phyloP scores from a whole-genome alignment of 2,113 vertebrate species.

The Microtus richardsoni region DNA sequence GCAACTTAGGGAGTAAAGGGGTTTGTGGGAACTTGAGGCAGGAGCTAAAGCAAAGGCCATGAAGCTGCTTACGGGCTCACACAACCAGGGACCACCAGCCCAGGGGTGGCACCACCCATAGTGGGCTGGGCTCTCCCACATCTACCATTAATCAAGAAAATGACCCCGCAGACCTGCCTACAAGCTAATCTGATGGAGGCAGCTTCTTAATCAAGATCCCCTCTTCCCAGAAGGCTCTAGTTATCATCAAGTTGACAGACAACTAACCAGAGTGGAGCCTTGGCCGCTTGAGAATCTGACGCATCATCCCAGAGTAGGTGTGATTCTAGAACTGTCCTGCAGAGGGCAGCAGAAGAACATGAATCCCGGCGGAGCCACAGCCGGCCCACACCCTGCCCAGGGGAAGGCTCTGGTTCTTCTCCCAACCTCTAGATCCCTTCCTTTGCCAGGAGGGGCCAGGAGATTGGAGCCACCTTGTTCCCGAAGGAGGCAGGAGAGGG shows the following conservation, averaged over 20 bases:
- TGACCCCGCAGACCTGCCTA: neutral
- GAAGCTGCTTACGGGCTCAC: no score
- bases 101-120: neutral
- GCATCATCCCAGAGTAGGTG: neutral
- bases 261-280: neutral
- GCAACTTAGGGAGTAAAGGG: neutral
- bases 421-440: neutral
- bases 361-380: neutral
- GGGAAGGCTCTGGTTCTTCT: neutral
- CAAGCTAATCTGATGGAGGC: neutral
- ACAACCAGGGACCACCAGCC: neutral
- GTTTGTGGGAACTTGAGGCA: neutral
- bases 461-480: neutral
- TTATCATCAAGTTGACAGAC: neutral
- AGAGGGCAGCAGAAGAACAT: constrained; percentile 65
- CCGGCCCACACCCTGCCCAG: no score
- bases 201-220: neutral
- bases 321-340: constrained; percentile 5
- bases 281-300: neutral
- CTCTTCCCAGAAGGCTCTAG: neutral
- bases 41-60: neutral
- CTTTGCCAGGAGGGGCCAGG: neutral
- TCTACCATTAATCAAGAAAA: neutral
- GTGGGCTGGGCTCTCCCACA: no score
- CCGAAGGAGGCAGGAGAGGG: neutral